phyloP scores from a whole-genome alignment of 2,113 vertebrate species.

The Emydura subglobosa region DNA sequence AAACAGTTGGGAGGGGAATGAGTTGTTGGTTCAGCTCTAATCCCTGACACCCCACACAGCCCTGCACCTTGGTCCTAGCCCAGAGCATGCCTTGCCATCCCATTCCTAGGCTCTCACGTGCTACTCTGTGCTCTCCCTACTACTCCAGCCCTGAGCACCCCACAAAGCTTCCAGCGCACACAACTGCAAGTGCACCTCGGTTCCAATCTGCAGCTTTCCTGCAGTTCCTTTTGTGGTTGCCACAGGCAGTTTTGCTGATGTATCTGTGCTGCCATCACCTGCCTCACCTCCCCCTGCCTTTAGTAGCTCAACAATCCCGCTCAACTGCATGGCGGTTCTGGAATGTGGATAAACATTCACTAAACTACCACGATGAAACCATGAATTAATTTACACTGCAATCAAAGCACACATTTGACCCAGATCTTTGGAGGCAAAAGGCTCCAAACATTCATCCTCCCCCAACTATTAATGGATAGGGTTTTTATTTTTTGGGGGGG shows the following conservation, averaged over 20 bases:
- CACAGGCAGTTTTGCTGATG: background rate
- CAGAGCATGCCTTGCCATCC: background rate
- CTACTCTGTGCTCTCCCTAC: background rate
- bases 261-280: background rate
- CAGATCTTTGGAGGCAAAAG: background rate
- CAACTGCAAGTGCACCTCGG: background rate
- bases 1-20: too few species aligned
- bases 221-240: background rate
- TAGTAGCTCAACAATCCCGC: background rate
- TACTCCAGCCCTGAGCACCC: background rate
- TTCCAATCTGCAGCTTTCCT: background rate
- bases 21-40: background rate
- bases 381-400: background rate
- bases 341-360: background rate
- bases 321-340: accelerated
- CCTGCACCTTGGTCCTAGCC: background rate
- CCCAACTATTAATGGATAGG: background rate
- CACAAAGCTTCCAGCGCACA: background rate
- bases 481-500: background rate
- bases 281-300: accelerated
- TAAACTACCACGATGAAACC: background rate
- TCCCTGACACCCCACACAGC: background rate
- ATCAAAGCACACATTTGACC: background rate
- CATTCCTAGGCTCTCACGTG: background rate
- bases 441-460: background rate